Base-by-base conservation (phyloP, 2,797 vertebrate genomes). In the Chelon auratus region DNA sequence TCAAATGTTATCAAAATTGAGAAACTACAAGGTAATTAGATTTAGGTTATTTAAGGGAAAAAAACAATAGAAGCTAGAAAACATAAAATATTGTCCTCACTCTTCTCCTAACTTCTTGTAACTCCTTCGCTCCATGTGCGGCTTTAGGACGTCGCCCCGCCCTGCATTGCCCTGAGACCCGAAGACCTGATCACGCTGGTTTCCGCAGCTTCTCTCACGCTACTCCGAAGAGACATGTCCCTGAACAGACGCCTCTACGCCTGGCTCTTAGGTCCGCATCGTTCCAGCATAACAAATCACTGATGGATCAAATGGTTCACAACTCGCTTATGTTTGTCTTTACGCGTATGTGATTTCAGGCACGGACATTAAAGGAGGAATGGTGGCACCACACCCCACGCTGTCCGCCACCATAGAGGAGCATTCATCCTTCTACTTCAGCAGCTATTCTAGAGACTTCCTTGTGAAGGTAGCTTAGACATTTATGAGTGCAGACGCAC, bases 171-270 rank as follows among this genome's bases (percentile, higher is more conserved):
- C 2, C 69, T 99, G 60, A 92, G 20, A 63, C 84, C 69, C 4
- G 78, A 95, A 13, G 97, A 97, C 72, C 57, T 97, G 50, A 93
- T 95, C 51, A 83, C 70, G 4, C 78, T 99, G 69, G 95, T 97
- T 59, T 95, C 97, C 8, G 95, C 97, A 0, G 97, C 97, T 24
- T 91, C 90, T 0, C 96, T 98, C 71, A 96, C 97, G 0, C 91
- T 99, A 12, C 94, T 99, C 78, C 96, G 98, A 74, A 96, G 98
- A 90, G 98, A 99, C 86, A 99, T 99, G 98, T 99, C 98, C 39
- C 95, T 99, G 36, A 99, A 99, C 82, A 94, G 98, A 86, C 96
- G 98, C 45, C 94, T 99, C 37, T 99, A 98, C 0, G 97, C 97
- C 0, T 99, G 98, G 98, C 85, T 99, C 13, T 92, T 98, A 88